Evolutionary conservation across 64 coral and sea anemone genomes (phyloP).

Genomic region (Dendronephthya gigantea): DNA sequence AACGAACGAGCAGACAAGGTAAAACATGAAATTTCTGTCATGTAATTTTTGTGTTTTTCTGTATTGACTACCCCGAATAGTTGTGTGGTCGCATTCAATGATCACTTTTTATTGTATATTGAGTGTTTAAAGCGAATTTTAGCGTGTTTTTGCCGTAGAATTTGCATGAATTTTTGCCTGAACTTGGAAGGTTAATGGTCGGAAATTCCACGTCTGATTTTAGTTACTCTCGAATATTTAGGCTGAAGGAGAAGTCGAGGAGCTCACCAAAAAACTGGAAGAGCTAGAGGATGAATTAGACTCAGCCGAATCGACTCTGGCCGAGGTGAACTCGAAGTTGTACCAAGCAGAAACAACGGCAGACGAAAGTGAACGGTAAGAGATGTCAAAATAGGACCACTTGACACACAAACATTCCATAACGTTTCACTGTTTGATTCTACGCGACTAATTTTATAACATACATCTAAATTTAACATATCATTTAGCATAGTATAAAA

Average conservation of each 20-base stretch:
- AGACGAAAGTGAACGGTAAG: slow-evolving; percentile 13
- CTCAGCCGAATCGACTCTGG: not conserved
- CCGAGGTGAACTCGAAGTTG: not conserved
- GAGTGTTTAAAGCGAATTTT: not conserved
- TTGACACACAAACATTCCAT: not conserved
- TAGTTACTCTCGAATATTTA: not conserved
- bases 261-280: not conserved
- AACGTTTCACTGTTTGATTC: not conserved
- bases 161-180: not conserved
- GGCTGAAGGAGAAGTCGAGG: not conserved
- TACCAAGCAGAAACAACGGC: slow-evolving; percentile 6
- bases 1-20: not conserved
- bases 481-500: not conserved
- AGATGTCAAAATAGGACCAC: not conserved
- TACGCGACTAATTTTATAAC: not conserved
- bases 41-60: not conserved
- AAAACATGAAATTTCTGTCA: not conserved
- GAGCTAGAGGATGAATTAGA: slow-evolving; percentile 5
- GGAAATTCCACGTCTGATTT: not conserved
- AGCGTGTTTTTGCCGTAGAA: not conserved
- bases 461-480: not conserved
- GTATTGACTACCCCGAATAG: not conserved
- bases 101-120: not conserved
- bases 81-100: not conserved
- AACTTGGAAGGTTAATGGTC: not conserved